Percentiles rank a stretch among this genome's conserved stretches.
Conservation (phyloP, 2,888 invertebrate genomes). For the Dynastes grantii region DNA sequence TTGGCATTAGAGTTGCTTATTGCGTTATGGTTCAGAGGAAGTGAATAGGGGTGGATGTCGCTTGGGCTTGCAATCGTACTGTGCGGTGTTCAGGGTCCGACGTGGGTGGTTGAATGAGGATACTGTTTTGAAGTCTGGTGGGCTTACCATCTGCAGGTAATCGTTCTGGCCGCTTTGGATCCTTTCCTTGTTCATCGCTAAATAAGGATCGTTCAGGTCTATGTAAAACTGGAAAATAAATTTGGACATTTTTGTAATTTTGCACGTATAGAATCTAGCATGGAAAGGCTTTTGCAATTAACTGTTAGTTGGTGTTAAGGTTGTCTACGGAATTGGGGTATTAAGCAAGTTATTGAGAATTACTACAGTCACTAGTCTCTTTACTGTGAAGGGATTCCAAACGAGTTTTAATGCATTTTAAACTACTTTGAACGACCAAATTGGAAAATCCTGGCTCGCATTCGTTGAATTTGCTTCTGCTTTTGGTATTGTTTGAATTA, state of each 20-base stretch:
- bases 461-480: no score
- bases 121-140: constrained; percentile 81
- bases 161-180: constrained; percentile 76
- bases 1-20: constrained; percentile 66
- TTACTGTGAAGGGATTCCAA: no score
- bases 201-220: constrained; percentile 86
- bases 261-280: no score
- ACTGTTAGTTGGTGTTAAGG: no score
- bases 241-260: neutral
- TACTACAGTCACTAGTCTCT: no score
- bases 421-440: no score
- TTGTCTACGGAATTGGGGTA: no score
- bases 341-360: no score
- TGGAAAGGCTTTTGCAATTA: no score
- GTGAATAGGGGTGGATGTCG: constrained; percentile 75
- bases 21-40: constrained; percentile 71
- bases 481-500: constrained; percentile 66
- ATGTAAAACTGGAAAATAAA: constrained; percentile 83
- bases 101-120: constrained; percentile 75
- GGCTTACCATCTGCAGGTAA: constrained; percentile 85
- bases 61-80: constrained; percentile 78
- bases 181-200: constrained; percentile 79
- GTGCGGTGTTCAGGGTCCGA: constrained; percentile 65
- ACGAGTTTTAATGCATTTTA: no score
- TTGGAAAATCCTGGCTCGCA: no score